phyloP scores from a whole-genome alignment of 2,888 invertebrate species.

The Sinopyrophorus schimmeli region DNA sequence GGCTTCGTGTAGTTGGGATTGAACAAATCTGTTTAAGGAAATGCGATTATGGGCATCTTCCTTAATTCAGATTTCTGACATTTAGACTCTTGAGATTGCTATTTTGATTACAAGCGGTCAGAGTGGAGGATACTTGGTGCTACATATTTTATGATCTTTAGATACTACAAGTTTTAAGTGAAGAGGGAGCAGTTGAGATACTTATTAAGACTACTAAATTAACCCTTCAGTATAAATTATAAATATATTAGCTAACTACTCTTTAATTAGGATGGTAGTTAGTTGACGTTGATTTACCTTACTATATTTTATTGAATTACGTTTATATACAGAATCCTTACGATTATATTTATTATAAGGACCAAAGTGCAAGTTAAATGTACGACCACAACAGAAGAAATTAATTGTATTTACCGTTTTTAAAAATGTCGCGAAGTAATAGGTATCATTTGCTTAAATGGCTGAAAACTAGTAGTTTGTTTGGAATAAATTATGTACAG shows the following conservation, averaged over 20 bases:
- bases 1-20: too few relatives aligned
- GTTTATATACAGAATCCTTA: too few relatives aligned
- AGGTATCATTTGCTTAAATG: too few relatives aligned
- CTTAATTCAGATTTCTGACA: conserved; percentile 25
- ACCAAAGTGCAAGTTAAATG: too few relatives aligned
- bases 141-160: conserved; percentile 29
- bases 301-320: neutral
- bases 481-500: too few relatives aligned
- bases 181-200: conserved; percentile 24
- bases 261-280: conserved; percentile 5
- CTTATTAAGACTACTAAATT: conserved; percentile 25
- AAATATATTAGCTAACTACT: conserved; percentile 4
- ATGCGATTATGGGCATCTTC: conserved; percentile 26
- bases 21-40: conserved; percentile 11
- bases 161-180: conserved; percentile 25
- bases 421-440: too few relatives aligned
- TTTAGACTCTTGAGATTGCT: conserved; percentile 30
- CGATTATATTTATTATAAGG: too few relatives aligned
- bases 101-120: conserved; percentile 37
- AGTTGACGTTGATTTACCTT: conserved; percentile 9
- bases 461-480: too few relatives aligned
- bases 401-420: too few relatives aligned
- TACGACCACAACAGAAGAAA: too few relatives aligned
- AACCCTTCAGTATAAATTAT: conserved; percentile 17
- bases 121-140: conserved; percentile 23